These are phyloP conservation scores for Ecdyonurus torrentis DNA, from an alignment of 2,888 invertebrate genomes.

Conservation along the genomic window DNA sequence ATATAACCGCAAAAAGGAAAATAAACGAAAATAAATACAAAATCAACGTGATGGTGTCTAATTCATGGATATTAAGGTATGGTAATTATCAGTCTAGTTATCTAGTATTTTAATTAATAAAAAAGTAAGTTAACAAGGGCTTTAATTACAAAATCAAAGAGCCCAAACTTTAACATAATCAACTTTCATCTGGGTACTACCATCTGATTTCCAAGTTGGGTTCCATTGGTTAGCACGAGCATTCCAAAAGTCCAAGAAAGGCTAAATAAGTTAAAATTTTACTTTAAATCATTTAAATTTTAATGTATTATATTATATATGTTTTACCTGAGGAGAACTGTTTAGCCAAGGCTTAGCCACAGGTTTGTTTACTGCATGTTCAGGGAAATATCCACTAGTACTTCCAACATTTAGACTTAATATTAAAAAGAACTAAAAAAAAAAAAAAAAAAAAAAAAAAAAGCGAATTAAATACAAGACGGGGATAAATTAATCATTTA, in stretches of 20 bases:
- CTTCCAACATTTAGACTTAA: constrained; percentile 52
- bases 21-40: no score
- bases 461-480: not conserved
- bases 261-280: not conserved
- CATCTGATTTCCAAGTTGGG: not conserved
- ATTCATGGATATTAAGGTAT: no score
- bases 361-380: constrained; percentile 34
- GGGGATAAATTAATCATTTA: not conserved
- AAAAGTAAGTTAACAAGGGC: no score
- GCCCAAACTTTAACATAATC: constrained; percentile 1
- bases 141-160: no score
- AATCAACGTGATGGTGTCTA: no score
- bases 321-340: constrained; percentile 31
- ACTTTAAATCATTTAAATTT: no score
- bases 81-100: no score
- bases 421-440: constrained; percentile 35
- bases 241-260: not conserved
- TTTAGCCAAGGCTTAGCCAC: constrained; percentile 42
- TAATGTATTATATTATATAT: not conserved
- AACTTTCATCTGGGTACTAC: not conserved
- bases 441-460: no score
- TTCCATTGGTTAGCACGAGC: not conserved
- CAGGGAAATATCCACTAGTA: constrained; percentile 44
- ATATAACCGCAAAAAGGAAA: no score
- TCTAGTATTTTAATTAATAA: no score